A percentile compares a stretch with the other conserved stretches of the same genome.
phyloP scores from a whole-genome alignment of 2,113 vertebrate species.

The Erythrocercus mccallii region DNA sequence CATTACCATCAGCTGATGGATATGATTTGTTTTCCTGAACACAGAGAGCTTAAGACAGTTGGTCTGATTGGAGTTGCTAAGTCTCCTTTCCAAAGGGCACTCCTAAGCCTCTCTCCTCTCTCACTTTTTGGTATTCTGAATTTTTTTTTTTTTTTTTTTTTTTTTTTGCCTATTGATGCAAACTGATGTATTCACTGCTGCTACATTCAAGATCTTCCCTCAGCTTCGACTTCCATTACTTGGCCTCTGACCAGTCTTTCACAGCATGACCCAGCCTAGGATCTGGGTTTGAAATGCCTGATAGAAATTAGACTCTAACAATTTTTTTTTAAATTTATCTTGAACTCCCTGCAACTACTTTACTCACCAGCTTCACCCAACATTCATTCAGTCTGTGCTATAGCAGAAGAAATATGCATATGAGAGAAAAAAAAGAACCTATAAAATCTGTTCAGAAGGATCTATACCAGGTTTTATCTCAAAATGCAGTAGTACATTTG shows the following conservation, averaged over 20 bases:
- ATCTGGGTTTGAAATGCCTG: background rate
- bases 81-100: background rate
- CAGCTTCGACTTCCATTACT: background rate
- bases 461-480: background rate
- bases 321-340: background rate
- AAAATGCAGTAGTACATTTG: background rate
- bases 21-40: background rate
- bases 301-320: background rate
- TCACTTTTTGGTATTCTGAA: background rate
- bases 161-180: background rate
- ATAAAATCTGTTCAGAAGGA: background rate
- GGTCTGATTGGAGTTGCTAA: background rate
- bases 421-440: background rate
- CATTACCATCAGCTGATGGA: background rate
- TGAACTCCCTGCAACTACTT: background rate
- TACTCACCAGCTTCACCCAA: background rate
- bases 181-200: background rate
- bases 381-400: background rate
- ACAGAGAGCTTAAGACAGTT: background rate
- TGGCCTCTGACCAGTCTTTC: background rate
- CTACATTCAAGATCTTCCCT: accelerated
- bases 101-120: background rate
- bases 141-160: background rate
- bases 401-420: background rate
- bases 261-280: background rate